Evolutionary conservation across 2,797 vertebrate genomes (phyloP).

Genomic region (Diceros bicornis): DNA sequence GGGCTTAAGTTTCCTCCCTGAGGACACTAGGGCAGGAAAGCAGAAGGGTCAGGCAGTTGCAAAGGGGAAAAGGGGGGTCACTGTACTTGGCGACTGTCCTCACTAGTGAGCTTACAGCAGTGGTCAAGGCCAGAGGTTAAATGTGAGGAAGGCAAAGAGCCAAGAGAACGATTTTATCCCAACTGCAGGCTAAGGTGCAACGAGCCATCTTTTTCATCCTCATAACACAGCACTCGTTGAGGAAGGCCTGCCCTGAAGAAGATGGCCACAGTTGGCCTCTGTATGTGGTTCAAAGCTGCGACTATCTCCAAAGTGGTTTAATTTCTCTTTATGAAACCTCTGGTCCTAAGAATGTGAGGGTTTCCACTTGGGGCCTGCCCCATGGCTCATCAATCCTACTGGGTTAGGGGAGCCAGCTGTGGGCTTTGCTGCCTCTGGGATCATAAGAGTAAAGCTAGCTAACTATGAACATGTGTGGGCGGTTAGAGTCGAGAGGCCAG

Average conservation of each 20-base stretch:
- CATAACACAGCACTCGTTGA: not conserved
- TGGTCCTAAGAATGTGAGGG: not conserved
- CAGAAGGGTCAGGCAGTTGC: not conserved
- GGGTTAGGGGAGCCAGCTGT: not conserved
- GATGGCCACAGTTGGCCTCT: not conserved
- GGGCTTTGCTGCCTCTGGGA: not conserved
- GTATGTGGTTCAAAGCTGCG: not conserved
- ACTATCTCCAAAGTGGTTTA: not conserved
- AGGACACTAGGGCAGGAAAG: not conserved
- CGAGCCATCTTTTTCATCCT: not conserved
- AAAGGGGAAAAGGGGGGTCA: not conserved
- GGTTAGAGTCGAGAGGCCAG: not conserved
- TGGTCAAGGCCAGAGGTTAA: not conserved
- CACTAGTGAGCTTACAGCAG: not conserved
- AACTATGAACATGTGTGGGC: not conserved
- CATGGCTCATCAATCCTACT: not conserved
- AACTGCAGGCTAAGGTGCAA: not conserved
- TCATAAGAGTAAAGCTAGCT: not conserved
- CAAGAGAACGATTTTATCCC: not conserved
- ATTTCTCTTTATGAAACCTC: not conserved
- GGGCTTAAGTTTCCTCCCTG: not conserved
- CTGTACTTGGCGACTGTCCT: not conserved
- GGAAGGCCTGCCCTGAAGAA: not conserved
- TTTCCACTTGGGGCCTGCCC: not conserved
- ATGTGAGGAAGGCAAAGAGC: not conserved